Evolutionary conservation across 2,888 invertebrate species (phyloP).

Genomic region (Hermaeophaga mercurialis): DNA sequence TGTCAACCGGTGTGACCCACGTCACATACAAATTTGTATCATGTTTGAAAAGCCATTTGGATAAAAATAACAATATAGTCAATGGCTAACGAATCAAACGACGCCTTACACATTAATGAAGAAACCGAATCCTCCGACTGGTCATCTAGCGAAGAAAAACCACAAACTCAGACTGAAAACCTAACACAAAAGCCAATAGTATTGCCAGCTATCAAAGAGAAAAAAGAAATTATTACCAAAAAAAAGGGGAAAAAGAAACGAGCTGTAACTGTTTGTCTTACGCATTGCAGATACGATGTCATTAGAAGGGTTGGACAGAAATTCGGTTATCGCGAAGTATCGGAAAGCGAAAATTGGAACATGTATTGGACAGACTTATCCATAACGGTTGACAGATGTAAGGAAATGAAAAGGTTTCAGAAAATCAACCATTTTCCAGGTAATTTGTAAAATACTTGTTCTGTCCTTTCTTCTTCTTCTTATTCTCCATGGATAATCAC

Average conservation of each 20-base stretch:
- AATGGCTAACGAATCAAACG: conserved; percentile 45
- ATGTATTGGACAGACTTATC: conserved; percentile 90
- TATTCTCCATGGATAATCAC: too few species aligned
- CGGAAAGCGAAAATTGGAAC: conserved; percentile 85
- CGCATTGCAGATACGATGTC: conserved; percentile 75
- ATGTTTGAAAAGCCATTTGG: conserved; percentile 18
- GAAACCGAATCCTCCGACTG: conserved; percentile 44
- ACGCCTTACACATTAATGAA: conserved; percentile 41
- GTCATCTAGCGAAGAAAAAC: conserved; percentile 44
- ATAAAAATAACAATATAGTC: conserved; percentile 13
- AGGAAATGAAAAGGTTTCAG: conserved; percentile 91
- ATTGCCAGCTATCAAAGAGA: conserved; percentile 29
- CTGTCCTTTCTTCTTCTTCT: neutral
- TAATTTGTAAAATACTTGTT: conserved; percentile 6
- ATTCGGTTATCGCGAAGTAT: conserved; percentile 77
- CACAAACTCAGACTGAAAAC: conserved; percentile 4
- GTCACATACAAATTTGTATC: conserved; percentile 29
- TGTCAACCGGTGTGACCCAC: conserved; percentile 27
- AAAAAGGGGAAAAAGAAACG: conserved; percentile 39
- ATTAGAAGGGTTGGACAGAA: conserved; percentile 72
- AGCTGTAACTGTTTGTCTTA: conserved; percentile 66
- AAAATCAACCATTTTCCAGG: conserved; percentile 84
- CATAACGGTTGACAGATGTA: conserved; percentile 83
- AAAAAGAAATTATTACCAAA: conserved; percentile 23
- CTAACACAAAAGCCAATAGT: conserved; percentile 18